Evolutionary conservation across 2,888 invertebrate genomes (phyloP), one percentile per base, ranked within the genome.

Genomic region (Cecidostiba fungosa): DNA sequence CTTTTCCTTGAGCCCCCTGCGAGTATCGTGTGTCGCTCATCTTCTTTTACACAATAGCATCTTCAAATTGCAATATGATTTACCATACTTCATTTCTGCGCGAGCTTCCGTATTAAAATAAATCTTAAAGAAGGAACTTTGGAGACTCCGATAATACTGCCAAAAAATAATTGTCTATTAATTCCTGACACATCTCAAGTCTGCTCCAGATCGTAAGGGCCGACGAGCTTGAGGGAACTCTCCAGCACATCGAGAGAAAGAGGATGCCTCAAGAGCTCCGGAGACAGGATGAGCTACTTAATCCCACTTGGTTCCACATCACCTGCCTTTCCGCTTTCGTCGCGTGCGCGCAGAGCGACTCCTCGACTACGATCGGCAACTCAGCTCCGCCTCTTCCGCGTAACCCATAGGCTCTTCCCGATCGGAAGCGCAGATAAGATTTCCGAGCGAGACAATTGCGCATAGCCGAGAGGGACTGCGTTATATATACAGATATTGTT

Each of bases 381-480:
- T 10, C n/a, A 36, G 26, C 78, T 26, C 70, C 54, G 54, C 54
- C 54, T 59, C 54, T 59, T 59, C 54, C 43, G 74, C 47, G 69
- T 50, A 69, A 36, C 80, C 82, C 77, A 26, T 43, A 72, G 26
- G 36, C 74, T 79, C 84, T 76, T 77, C 32, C 62, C 76, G 86
- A 87, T 87, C 85, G 86, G 86, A 87, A 87, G 86, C 23, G 16
- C 73, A 50, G 87, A 91, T 90, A 91, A 90, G 89, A 91, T 91
- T 90, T 90, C 90, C 88, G 88, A 79, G 84, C 29, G 82, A 10
- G 70, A 77, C 84, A 76, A 54, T 84, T 59, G 54, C 32, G 4
- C 26, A 8, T n/a, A n/a, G 54, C 14, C 26, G 66, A 66, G 26
- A 16, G 59, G 3, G 19, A 26, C 70, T 29, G 16, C 59, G 4